A percentile compares a stretch with the other conserved stretches of the same genome.
phyloP scores from a whole-genome alignment of 2,797 vertebrate species.

The Diplodus puntazzo region DNA sequence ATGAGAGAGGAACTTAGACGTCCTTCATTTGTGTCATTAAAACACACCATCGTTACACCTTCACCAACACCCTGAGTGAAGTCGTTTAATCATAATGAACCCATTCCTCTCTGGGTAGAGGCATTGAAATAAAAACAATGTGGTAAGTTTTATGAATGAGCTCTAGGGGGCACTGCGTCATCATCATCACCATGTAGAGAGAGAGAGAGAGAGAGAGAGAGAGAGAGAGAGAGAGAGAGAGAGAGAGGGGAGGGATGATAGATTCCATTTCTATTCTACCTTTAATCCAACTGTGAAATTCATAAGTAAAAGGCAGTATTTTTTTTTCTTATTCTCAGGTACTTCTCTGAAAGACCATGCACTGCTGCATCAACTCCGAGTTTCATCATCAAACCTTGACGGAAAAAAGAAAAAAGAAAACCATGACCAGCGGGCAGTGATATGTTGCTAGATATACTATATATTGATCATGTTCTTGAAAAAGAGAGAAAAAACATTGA shows the following conservation, averaged over 20 bases:
- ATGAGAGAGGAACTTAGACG: background rate
- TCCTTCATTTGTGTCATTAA: background rate
- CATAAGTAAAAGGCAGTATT: constrained; percentile 73
- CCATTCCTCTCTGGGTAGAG: background rate
- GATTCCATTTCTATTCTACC: constrained; percentile 80
- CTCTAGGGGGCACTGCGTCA: constrained; percentile 79
- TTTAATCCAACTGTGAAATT: constrained; percentile 85
- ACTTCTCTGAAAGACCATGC: constrained; percentile 56
- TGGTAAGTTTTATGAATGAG: constrained; percentile 13
- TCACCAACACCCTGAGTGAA: background rate
- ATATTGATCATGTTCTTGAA: constrained; percentile 59
- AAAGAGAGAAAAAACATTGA: background rate
- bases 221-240: constrained; percentile 20
- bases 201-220: constrained; percentile 1
- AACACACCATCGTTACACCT: background rate
- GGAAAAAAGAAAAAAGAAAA: constrained; percentile 17
- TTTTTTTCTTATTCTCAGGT: constrained; percentile 60
- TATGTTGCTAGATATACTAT: constrained; percentile 42
- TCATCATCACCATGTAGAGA: constrained; percentile 7
- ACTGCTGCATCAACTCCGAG: constrained; percentile 61
- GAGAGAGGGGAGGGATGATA: constrained; percentile 53
- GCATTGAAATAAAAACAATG: background rate
- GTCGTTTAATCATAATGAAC: constrained; percentile 4
- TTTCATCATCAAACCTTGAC: constrained; percentile 69
- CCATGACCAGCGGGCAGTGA: constrained; percentile 48